These are phyloP conservation scores for Xestoiulus laeticollis DNA, from an alignment of 2,888 invertebrate genomes.

Conservation along the genomic window DNA sequence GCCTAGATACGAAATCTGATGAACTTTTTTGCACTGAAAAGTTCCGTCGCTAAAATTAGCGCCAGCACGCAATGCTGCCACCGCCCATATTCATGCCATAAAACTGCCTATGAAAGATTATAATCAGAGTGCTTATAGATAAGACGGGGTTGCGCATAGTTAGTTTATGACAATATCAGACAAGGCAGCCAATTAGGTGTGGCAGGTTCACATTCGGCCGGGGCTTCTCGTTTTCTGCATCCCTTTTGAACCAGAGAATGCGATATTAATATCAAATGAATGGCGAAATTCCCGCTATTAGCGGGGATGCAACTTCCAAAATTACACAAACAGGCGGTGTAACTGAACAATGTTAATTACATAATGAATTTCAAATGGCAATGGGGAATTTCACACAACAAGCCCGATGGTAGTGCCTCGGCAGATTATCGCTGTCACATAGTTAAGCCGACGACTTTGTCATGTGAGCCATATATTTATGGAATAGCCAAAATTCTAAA, in stretches of 20 bases:
- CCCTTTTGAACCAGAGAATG: not conserved
- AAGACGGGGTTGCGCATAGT: constrained; percentile 34
- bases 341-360: constrained; percentile 23
- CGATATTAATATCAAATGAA: not conserved
- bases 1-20: constrained; percentile 1
- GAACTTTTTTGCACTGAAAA: not conserved
- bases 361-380: not conserved
- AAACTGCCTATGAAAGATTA: constrained; percentile 37
- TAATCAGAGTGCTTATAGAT: constrained; percentile 34
- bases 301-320: not conserved
- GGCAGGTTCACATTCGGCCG: not conserved
- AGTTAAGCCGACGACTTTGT: too few relatives aligned
- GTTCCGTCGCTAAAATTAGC: constrained; percentile 21
- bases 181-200: constrained; percentile 37
- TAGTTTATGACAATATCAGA: constrained; percentile 37
- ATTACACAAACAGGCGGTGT: not conserved
- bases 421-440: too few relatives aligned
- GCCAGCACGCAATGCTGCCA: constrained; percentile 28
- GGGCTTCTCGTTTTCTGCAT: constrained; percentile 33
- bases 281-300: not conserved
- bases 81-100: constrained; percentile 37
- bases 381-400: not conserved
- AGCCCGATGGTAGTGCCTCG: too few relatives aligned
- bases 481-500: too few relatives aligned
- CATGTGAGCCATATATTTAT: too few relatives aligned